phyloP scores from a whole-genome alignment of 2,888 invertebrate species.

The Archips crataeganus region DNA sequence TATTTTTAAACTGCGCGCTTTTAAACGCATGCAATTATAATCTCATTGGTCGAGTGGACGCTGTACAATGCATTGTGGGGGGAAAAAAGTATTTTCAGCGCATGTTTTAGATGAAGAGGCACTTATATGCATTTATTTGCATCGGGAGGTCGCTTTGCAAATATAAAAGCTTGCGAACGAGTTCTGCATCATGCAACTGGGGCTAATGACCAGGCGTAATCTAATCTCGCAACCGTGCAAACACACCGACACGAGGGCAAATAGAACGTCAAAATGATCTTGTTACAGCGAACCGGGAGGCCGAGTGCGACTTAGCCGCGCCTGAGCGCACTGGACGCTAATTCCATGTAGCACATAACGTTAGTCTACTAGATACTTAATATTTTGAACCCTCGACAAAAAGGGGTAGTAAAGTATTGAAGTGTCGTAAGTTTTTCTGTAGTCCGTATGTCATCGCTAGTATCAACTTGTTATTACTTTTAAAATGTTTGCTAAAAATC shows the following conservation, averaged over 20 bases:
- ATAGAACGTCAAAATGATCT: slow-evolving; percentile 50
- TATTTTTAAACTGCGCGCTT: slow-evolving; percentile 34
- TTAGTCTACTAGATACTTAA: background rate
- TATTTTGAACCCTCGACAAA: background rate
- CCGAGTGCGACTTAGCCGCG: slow-evolving; percentile 19
- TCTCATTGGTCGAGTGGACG: slow-evolving; percentile 21
- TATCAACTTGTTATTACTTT: too few species aligned
- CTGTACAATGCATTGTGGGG: slow-evolving; percentile 10
- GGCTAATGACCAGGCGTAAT: slow-evolving; percentile 79
- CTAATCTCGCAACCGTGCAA: slow-evolving; percentile 66
- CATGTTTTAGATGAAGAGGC: slow-evolving; percentile 10
- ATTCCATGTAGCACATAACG: background rate
- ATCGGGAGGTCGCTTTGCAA: slow-evolving; percentile 45
- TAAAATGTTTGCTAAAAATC: too few species aligned
- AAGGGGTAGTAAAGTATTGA: background rate
- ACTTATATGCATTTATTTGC: slow-evolving; percentile 43
- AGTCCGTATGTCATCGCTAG: too few species aligned
- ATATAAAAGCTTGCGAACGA: slow-evolving; percentile 61
- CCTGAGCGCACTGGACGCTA: background rate
- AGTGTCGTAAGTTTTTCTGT: too few species aligned
- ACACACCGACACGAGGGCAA: slow-evolving; percentile 57
- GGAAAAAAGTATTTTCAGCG: slow-evolving; percentile 12
- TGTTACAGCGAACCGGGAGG: slow-evolving; percentile 43
- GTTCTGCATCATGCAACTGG: slow-evolving; percentile 63
- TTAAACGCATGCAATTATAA: slow-evolving; percentile 37